Base-by-base conservation (phyloP, 2,888 invertebrate genomes). In the Dynastes hyllus region DNA sequence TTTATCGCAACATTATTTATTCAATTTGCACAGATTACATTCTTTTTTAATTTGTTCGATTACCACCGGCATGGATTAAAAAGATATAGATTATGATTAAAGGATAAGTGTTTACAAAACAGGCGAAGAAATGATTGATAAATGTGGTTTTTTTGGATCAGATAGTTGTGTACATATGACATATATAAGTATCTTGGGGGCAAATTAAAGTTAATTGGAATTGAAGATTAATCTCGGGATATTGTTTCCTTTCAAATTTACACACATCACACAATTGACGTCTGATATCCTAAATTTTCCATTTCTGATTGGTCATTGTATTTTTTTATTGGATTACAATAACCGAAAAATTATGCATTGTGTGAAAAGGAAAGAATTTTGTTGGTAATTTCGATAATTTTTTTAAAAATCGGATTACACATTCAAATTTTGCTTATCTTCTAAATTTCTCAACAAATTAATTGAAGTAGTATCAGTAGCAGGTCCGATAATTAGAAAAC, bases 81-180 rank as follows among this genome's bases (percentile, higher is more conserved):
- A 4, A 77, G 67, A 77, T 77, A 77, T 77, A 67, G 77, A 77
- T 77, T 67, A 77, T 53, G 67, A 67, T 69, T 69, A 77, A 67
- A 9, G 27, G 29, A 55, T 37, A 67, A 75, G 40, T 75, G 50
- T 75, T 63, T 75, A 63, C 69, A 69, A 51, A 69, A 37, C 37
- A 40, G 16, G 51, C 16, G 11, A 40, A 66, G 66, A 66, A 66
- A 22, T 66, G 32, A 66, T 66, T 66, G 66, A 66, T 66, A 66
- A 40, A 66, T 40, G 66, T 66, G 16, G 32, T 45, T 45, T 45
- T 71, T 55, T 55, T 61, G 37, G 55, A 55, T 55, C 55, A 73
- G 73, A 73, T 73, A 73, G 51, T 22, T 45, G 45, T 45, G 45
- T 45, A 40, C 5, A 40, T 6, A 40, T 40, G 8, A 45, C 45